Conservation (phyloP, 2,888 invertebrate species). For the Leptinotarsa haldemani region DNA sequence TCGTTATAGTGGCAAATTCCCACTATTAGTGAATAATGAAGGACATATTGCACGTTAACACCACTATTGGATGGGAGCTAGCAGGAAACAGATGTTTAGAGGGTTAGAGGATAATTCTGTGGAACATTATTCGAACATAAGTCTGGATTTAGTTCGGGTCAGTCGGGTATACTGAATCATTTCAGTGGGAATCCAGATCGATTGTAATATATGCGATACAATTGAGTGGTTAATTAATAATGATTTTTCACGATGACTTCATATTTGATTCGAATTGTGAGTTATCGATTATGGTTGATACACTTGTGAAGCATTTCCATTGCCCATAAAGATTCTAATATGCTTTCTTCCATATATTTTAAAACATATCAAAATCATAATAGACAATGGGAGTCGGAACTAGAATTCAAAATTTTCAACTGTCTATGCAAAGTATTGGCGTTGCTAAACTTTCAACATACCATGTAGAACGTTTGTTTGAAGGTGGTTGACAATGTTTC, state of each 20-base stretch:
- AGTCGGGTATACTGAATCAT: constrained; percentile 45
- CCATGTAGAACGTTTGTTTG: too few relatives aligned
- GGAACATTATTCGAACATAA: constrained; percentile 42
- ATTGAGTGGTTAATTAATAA: not conserved
- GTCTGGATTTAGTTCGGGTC: constrained; percentile 39
- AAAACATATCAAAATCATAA: too few relatives aligned
- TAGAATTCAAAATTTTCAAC: too few relatives aligned
- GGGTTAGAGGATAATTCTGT: constrained; percentile 37
- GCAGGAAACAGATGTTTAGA: constrained; percentile 33
- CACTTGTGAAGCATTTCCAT: too few relatives aligned
- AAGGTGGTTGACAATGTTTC: too few relatives aligned
- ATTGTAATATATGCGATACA: constrained; percentile 25
- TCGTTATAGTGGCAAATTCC: not conserved
- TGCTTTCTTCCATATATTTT: too few relatives aligned
- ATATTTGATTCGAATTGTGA: not conserved
- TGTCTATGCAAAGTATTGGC: too few relatives aligned
- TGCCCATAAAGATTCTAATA: too few relatives aligned
- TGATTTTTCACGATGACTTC: not conserved
- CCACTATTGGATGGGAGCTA: not conserved
- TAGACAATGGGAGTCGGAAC: too few relatives aligned
- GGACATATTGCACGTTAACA: constrained; percentile 15
- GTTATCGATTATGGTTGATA: too few relatives aligned
- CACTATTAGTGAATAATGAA: constrained; percentile 2
- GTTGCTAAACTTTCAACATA: too few relatives aligned
- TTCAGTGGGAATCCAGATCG: constrained; percentile 39